These are phyloP conservation scores for Choristoneura fumiferana DNA, from an alignment of 1,140 invertebrate genomes.

Conservation along the genomic window DNA sequence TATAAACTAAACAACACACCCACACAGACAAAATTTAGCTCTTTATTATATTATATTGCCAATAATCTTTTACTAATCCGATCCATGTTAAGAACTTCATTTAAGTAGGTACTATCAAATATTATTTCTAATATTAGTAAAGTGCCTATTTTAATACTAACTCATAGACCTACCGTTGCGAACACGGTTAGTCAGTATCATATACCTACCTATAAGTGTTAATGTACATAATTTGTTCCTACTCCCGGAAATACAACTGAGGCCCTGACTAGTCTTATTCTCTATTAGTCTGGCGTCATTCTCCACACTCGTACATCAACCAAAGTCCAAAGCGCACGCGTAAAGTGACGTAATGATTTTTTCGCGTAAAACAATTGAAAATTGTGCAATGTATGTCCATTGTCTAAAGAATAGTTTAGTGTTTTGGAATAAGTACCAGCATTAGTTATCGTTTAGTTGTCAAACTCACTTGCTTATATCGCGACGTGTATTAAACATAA, in stretches of 20 bases:
- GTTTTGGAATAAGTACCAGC: background rate
- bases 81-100: no score
- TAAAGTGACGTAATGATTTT: background rate
- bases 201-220: no score
- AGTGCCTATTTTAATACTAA: no score
- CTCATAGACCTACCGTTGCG: no score
- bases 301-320: background rate
- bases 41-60: no score
- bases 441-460: background rate
- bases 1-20: no score
- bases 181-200: no score
- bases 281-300: background rate
- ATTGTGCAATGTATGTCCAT: conserved; percentile 5
- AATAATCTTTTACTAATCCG: no score
- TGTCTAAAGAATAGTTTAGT: background rate
- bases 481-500: conserved; percentile 8
- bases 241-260: background rate
- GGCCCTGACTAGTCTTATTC: conserved; percentile 10
- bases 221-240: background rate
- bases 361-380: background rate
- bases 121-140: no score
- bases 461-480: background rate
- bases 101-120: no score
- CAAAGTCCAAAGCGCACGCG: conserved; percentile 15
- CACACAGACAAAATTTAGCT: no score